These are phyloP conservation scores for Tenthredo mesomela DNA, from an alignment of 2,888 invertebrate species.

Conservation along the genomic window DNA sequence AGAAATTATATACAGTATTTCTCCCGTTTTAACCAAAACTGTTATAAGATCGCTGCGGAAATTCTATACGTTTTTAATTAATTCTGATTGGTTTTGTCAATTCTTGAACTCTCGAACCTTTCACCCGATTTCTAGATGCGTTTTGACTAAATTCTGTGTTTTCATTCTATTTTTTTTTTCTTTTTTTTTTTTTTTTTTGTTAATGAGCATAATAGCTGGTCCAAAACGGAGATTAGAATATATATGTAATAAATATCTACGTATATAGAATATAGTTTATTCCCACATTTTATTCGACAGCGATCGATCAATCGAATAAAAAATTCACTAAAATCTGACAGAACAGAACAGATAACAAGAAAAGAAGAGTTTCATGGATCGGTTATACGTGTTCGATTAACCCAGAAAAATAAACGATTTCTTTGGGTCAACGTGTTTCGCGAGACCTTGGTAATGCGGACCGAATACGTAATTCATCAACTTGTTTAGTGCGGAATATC, in stretches of 20 bases:
- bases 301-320: background rate
- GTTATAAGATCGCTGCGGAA: background rate
- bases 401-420: slow-evolving; percentile 38
- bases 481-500: background rate
- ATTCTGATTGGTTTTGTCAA: slow-evolving; percentile 3
- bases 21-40: background rate
- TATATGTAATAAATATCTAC: background rate
- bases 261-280: background rate
- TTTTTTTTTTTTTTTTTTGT: background rate
- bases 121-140: slow-evolving; percentile 5
- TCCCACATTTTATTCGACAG: background rate
- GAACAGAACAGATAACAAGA: background rate
- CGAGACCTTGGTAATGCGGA: slow-evolving; percentile 8
- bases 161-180: background rate
- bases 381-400: slow-evolving; percentile 22
- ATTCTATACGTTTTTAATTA: background rate
- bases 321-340: background rate
- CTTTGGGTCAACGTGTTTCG: slow-evolving; percentile 12
- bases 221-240: background rate
- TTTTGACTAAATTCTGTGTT: background rate
- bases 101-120: background rate
- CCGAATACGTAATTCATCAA: slow-evolving; percentile 14
- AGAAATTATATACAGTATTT: background rate
- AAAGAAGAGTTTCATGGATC: slow-evolving; percentile 35
- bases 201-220: background rate